Evolutionary conservation across 1,140 invertebrate genomes (phyloP).

Genomic region (Bombus polaris): DNA sequence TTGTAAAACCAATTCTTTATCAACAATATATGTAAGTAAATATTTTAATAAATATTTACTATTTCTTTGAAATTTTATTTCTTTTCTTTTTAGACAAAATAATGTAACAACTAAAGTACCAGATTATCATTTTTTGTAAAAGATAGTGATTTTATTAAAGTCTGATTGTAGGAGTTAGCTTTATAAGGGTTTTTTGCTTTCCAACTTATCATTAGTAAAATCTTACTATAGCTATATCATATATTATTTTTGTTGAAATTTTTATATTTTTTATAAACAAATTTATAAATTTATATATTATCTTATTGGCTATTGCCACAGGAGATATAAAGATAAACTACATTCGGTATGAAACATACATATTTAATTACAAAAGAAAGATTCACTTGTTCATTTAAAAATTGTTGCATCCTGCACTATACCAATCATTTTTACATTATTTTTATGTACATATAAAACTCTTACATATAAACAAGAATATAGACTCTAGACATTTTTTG

Average conservation of each 20-base stretch:
- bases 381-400: conserved; percentile 24
- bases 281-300: not conserved
- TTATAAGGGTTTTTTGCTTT: conserved; percentile 19
- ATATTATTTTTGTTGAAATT: conserved; percentile 11
- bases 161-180: not conserved
- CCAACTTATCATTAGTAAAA: not conserved
- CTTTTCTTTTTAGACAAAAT: not conserved
- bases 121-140: conserved; percentile 1
- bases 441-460: conserved; percentile 33
- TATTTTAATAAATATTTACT: not conserved
- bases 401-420: not conserved
- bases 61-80: not conserved
- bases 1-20: not conserved
- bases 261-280: conserved; percentile 18
- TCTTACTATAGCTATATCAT: not conserved
- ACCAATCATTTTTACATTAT: conserved; percentile 9
- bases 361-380: not conserved
- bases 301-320: not conserved
- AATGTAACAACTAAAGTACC: conserved; percentile 8
- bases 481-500: not conserved
- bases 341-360: conserved; percentile 4
- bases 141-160: not conserved
- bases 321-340: conserved; percentile 39
- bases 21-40: not conserved
- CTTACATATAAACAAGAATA: conserved; percentile 18